phyloP scores from a whole-genome alignment of 2,797 vertebrate species.

The Oreortyx pictus region DNA sequence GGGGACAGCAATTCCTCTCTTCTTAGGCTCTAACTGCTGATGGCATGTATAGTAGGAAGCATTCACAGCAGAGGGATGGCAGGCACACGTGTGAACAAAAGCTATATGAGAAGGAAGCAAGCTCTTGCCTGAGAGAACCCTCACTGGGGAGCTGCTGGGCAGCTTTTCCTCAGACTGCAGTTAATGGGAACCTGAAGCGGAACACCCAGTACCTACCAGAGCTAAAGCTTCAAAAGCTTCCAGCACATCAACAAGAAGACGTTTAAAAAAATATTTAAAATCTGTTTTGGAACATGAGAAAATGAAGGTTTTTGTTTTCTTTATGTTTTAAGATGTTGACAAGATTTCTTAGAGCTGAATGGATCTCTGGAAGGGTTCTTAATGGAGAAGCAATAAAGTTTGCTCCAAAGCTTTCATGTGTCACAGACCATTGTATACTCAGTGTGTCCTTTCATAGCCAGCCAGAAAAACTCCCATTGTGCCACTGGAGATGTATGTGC shows the following conservation, averaged over 20 bases:
- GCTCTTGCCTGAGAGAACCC: neutral
- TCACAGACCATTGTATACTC: slow-evolving; percentile 64
- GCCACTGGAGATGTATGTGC: slow-evolving; percentile 73
- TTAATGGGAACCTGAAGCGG: neutral
- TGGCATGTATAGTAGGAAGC: neutral
- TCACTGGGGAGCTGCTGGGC: neutral
- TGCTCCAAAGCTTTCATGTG: slow-evolving; percentile 74
- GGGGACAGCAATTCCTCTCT: neutral
- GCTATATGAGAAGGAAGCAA: neutral
- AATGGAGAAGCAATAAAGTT: slow-evolving; percentile 53
- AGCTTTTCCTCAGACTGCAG: neutral
- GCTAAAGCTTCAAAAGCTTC: neutral
- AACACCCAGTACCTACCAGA: rapidly evolving
- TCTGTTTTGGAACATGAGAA: neutral
- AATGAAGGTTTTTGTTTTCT: neutral
- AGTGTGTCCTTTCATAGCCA: slow-evolving; percentile 74
- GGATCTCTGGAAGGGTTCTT: slow-evolving; percentile 44
- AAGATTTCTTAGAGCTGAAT: slow-evolving; percentile 44
- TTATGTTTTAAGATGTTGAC: slow-evolving; percentile 39
- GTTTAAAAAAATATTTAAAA: neutral
- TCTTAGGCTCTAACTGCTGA: neutral
- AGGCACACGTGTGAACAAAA: neutral
- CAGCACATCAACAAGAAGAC: neutral
- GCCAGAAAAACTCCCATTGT: slow-evolving; percentile 73
- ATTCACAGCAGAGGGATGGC: neutral